These are phyloP conservation scores for Sipha flava DNA, from an alignment of 1,140 invertebrate genomes.

Conservation along the genomic window DNA sequence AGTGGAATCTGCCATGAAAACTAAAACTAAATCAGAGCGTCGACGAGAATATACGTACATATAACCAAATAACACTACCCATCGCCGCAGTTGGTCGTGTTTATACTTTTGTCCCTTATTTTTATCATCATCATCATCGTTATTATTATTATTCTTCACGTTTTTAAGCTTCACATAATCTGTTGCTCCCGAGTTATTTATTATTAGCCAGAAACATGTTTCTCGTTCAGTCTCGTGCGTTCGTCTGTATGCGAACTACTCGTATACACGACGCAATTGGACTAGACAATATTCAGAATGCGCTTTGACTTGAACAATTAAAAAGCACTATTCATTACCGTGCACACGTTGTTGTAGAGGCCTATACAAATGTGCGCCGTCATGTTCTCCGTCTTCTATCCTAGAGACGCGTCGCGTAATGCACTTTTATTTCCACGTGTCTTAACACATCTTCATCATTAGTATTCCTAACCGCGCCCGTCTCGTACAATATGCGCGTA, in stretches of 20 bases:
- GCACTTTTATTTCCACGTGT: not conserved
- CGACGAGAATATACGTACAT: not conserved
- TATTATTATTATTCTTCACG: not conserved
- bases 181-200: not conserved
- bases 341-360: not conserved
- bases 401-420: not conserved
- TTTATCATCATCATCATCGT: not conserved
- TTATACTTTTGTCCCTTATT: not conserved
- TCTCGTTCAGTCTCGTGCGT: too few relatives aligned
- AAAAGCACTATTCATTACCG: slow-evolving; percentile 1
- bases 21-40: not conserved
- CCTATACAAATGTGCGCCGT: too few relatives aligned
- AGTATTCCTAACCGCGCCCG: not conserved
- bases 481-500: not conserved
- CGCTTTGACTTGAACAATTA: not conserved
- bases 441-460: slow-evolving; percentile 19
- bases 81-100: too few relatives aligned
- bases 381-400: not conserved
- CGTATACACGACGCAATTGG: not conserved
- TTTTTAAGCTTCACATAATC: not conserved
- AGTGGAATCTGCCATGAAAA: not conserved
- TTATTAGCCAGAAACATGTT: too few relatives aligned
- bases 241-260: too few relatives aligned
- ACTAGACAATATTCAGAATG: not conserved
- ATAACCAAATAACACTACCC: too few relatives aligned